These are phyloP conservation scores for Hippasteria phrygiana DNA, from an alignment of 53 echinoderm and acorn worm species.

Conservation along the genomic window DNA sequence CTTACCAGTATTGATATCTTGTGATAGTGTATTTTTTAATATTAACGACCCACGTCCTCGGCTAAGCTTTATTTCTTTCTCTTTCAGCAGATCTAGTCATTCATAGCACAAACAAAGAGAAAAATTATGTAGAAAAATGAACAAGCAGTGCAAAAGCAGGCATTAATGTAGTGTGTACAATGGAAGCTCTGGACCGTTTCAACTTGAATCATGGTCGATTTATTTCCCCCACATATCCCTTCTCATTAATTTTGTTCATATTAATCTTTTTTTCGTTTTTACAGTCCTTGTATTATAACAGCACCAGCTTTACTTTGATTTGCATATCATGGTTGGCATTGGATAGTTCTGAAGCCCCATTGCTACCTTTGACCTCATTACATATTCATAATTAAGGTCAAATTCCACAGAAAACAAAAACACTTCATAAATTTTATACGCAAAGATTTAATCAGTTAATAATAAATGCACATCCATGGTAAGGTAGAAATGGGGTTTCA, in stretches of 20 bases:
- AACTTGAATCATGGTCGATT: not conserved
- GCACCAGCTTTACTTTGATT: not conserved
- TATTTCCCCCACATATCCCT: not conserved
- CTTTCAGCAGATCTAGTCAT: not conserved
- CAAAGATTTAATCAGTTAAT: too few relatives aligned
- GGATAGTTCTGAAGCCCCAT: conserved; percentile 7
- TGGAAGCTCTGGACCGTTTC: too few relatives aligned
- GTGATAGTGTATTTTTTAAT: conserved; percentile 52
- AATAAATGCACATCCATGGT: too few relatives aligned
- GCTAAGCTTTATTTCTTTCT: not conserved
- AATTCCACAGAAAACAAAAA: too few relatives aligned
- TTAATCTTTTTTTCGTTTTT: not conserved
- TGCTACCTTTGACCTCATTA: not conserved
- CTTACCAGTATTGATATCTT: conserved; percentile 29
- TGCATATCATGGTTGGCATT: conserved; percentile 22
- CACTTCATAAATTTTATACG: too few relatives aligned
- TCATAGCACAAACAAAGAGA: not conserved
- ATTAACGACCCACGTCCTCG: not conserved
- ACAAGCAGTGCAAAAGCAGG: too few relatives aligned
- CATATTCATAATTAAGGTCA: conserved; percentile 1
- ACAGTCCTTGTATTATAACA: not conserved
- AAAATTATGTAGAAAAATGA: not conserved
- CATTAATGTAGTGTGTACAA: too few relatives aligned
- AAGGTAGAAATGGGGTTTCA: not conserved
- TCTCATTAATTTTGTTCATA: not conserved